Base-by-base conservation (phyloP, 2,888 invertebrate genomes). In the Brenthis daphne region DNA sequence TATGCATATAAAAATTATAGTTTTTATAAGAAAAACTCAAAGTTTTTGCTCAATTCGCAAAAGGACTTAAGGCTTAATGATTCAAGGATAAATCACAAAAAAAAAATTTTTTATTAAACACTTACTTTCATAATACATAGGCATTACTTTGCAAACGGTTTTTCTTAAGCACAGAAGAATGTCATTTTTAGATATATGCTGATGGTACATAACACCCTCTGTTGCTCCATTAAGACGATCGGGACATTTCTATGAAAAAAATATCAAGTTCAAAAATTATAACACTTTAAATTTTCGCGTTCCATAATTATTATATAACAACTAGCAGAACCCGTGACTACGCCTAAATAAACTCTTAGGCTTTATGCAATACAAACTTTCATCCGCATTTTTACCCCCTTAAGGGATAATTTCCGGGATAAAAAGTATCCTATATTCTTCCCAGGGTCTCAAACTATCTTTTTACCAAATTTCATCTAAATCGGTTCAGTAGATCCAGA, bases 121-220 rank as follows among this genome's bases (percentile, higher is more conserved):
- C 87, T 82, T 70, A 94, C 95, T 85, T 73, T 93, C 88, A 79
- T 91, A 95, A 70, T 93, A 86, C 0, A 95, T 84, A 14, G 94
- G 91, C 77, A 94, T 91, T 0, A 94, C 88, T 80, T 95, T 94
- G 82, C 96, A 96, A 6, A 96, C 89, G 0, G 95, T 94, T 77
- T 95, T 95, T 64, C 96, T 90, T 93, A 95, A 95, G 78, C 96
- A 95, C 13, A 90, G 85, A 1, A 96, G 79, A 0, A 93, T 90
- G 29, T 94, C 93, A 12, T 93, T 85, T 73, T 94, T 95, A 0
- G 88, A 89, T 1, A 96, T 78, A 53, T 88, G 88, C 75, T 96
- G 96, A 0, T 94, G 93, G 77, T 94, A 93, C 86, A 93, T 87
- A 0, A 95, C 94, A 0, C 96, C 96, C 83, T 96, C 96, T 0